These are phyloP conservation scores for Formica exsecta DNA, from an alignment of 1,140 invertebrate genomes.

Conservation along the genomic window DNA sequence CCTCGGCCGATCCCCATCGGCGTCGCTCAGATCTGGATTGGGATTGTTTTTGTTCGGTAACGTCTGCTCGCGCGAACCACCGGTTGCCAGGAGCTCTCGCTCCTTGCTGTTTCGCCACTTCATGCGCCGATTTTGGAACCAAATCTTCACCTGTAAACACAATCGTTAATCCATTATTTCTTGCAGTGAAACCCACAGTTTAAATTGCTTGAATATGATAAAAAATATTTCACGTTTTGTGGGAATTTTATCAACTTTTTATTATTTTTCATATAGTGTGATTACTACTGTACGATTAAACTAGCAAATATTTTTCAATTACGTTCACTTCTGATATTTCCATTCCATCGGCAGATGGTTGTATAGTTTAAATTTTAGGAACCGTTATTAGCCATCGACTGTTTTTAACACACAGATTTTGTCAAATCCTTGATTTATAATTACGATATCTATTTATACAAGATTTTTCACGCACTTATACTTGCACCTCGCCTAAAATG, in stretches of 20 bases:
- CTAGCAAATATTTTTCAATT: not conserved
- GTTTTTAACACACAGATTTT: not conserved
- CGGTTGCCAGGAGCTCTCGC: constrained; percentile 95
- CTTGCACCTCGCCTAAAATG: not conserved
- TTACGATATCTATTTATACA: not conserved
- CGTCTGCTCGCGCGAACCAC: constrained; percentile 97
- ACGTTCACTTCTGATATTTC: not conserved
- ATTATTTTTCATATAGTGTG: not conserved
- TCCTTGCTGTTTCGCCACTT: constrained; percentile 99
- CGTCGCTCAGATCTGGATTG: constrained; percentile 97
- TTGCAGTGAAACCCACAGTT: not conserved
- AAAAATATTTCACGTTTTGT: not conserved
- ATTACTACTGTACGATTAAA: not conserved
- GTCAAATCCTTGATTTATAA: not conserved
- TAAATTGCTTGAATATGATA: not conserved
- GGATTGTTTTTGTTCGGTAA: constrained; percentile 99
- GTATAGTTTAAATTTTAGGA: no score
- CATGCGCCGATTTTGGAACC: constrained; percentile 98
- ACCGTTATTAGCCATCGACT: not conserved
- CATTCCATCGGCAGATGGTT: not conserved
- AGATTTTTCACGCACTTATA: not conserved
- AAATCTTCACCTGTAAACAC: constrained; percentile 95
- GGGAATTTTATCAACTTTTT: not conserved
- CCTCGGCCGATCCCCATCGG: constrained; percentile 92
- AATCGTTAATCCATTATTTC: not conserved